Base-by-base conservation (phyloP, 1,140 invertebrate species). In the Calephelis nemesis region DNA sequence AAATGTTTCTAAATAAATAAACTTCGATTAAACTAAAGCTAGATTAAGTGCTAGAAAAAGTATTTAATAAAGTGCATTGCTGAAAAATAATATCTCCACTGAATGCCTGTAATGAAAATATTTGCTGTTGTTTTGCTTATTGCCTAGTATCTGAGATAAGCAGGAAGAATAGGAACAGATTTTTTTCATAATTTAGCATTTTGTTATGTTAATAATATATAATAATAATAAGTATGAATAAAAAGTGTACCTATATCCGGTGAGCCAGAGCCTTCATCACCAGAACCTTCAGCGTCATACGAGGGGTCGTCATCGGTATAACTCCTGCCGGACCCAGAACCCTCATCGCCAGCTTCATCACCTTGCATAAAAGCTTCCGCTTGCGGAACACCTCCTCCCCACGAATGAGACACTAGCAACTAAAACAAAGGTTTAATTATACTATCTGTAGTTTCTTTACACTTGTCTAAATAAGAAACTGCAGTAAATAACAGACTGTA, bases 331-430 rank as follows among this genome's bases (percentile, higher is more conserved):
- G 87, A 91, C 13, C 90, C 90, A 3, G 86, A 88, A 6, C 87
- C 84, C 42, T 88, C 85, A 15, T 84, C 86, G 1, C 87, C 88
- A 0, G 90, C 90, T 62, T 92, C 90, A 64, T 92, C 91, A 0
- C 90, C 87, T 65, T 90, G 90, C 90, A 92, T 92, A 77, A 91
- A 91, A 2, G 82, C 82, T 50, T 92, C 91, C 3, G 89, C 83
- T 39, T 82, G 82, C 1, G 81, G 76, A 11, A 71, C 72, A 7
- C 71, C 76, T 8, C 76, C 75, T 7, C 75, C 72, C 72, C 79
- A 84, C 1, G 87, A 78, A 69, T 89, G 85, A 7, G 79, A 81
- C 39, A 90, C 77, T 47, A 92, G 81, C 74, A 89, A 71, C 91
- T 92, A 63, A 65, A 73, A 48, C 50, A 45, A 54, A 5, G 13